phyloP scores from a whole-genome alignment of 2,113 vertebrate genomes.

The Clarias gariepinus region DNA sequence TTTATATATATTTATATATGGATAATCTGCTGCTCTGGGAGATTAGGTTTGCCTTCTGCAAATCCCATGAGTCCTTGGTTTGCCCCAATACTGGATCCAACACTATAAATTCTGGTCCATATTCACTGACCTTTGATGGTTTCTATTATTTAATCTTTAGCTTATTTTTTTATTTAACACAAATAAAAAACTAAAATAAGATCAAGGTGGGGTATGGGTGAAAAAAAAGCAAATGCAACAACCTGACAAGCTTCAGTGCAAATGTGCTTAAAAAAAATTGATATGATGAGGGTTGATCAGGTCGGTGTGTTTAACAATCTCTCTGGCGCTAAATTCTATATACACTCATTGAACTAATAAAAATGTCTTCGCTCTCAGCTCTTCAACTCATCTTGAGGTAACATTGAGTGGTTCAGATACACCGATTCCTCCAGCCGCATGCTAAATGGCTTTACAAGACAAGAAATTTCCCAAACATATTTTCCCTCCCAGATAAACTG shows the following conservation, averaged over 20 bases:
- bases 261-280: slow-evolving; percentile 48
- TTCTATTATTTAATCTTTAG: slow-evolving; percentile 61
- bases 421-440: slow-evolving; percentile 7
- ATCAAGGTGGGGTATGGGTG: neutral
- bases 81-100: slow-evolving; percentile 42
- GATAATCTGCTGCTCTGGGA: slow-evolving; percentile 64
- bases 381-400: slow-evolving; percentile 35
- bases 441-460: slow-evolving; percentile 20
- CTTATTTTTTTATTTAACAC: slow-evolving; percentile 59
- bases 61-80: slow-evolving; percentile 55
- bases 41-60: slow-evolving; percentile 41
- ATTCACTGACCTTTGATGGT: slow-evolving; percentile 54
- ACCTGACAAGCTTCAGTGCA: slow-evolving; percentile 51
- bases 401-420: slow-evolving; percentile 22
- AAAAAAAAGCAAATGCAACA: slow-evolving; percentile 34
- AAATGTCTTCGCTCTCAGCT: neutral
- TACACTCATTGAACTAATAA: slow-evolving; percentile 1
- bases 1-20: slow-evolving; percentile 61
- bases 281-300: slow-evolving; percentile 21
- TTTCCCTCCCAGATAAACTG: slow-evolving; percentile 13
- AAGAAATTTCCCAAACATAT: neutral
- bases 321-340: slow-evolving; percentile 17
- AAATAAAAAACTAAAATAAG: slow-evolving; percentile 44
- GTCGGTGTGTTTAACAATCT: slow-evolving; percentile 20
- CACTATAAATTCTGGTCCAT: slow-evolving; percentile 45